Evolutionary conservation across 2,888 invertebrate genomes (phyloP), one percentile per base, ranked within the genome.

Genomic region (Cheilosia impressa): DNA sequence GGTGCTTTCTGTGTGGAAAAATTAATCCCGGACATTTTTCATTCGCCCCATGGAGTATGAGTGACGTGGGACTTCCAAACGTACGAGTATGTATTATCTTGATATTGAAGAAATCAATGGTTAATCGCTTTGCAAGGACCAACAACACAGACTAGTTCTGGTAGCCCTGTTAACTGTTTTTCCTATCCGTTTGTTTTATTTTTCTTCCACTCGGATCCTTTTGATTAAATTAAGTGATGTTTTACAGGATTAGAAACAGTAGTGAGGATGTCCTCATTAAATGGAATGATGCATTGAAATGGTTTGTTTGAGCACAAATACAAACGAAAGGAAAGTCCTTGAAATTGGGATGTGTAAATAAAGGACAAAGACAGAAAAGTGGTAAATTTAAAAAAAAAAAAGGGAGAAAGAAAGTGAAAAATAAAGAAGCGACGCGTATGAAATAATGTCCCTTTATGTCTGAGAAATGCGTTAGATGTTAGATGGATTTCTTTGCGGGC

Each of bases 191-290:
- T 34, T 43, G 24, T 47, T 41, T 9, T 52, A 24, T 71, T 27
- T 66, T 73, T 66, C 31, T 62, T 84, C 73, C 53, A 55, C 71
- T 60, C 41, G 65, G 65, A 43, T 80, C 60, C 34, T 76, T 80
- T 81, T 85, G 85, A 81, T 85, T 85, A 66, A 85, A 85, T 85
- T 81, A 76, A 85, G 81, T 53, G 81, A 81, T 77, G 76, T 85
- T 85, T 79, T 69, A 71, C 63, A 72, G 80, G 81, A 85, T 85
- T 85, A 72, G 66, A 75, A 58, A 52, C 19, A 63, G 62, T 22
- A 34, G 34, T 24, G 65, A 47, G 58, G 41, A 4, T 41, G 38
- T 72, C 27, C 66, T 72, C 72, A 76, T 81, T 85, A 72, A 81
- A 68, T 38, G 60, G 71, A 85, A 79, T 72, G 65, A 71, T 72